Conservation (phyloP, 2,113 vertebrate species). For the Triplophysa dalaica region DNA sequence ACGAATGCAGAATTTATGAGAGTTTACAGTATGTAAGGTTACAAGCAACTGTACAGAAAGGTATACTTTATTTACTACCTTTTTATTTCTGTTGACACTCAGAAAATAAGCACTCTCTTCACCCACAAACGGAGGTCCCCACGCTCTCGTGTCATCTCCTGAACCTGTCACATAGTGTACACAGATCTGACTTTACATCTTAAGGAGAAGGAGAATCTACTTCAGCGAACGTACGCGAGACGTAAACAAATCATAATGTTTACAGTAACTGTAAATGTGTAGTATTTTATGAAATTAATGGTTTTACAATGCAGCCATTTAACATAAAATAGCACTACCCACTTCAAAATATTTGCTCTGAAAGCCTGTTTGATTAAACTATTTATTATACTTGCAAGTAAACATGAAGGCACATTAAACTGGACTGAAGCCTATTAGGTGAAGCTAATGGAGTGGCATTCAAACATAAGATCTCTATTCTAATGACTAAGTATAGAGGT, state of each 20-base stretch:
- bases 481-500: background rate
- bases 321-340: background rate
- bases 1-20: background rate
- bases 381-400: background rate
- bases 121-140: slow-evolving; percentile 89
- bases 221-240: background rate
- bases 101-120: slow-evolving; percentile 92
- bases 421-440: background rate
- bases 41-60: background rate
- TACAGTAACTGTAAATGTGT: background rate
- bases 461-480: background rate
- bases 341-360: background rate
- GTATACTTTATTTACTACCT: slow-evolving; percentile 66
- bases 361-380: background rate
- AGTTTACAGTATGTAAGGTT: too few relatives aligned
- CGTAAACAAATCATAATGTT: background rate
- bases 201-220: too few relatives aligned
- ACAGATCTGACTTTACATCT: too few relatives aligned
- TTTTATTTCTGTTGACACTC: slow-evolving; percentile 95
- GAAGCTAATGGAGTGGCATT: background rate
- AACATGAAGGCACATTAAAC: background rate
- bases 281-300: background rate
- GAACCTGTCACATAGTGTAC: slow-evolving; percentile 66
- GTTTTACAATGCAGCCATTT: background rate
- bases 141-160: slow-evolving; percentile 91